These are phyloP conservation scores for Agelas oroides DNA, from an alignment of 37 sponge, comb jelly and placozoan species.

Conservation along the genomic window DNA sequence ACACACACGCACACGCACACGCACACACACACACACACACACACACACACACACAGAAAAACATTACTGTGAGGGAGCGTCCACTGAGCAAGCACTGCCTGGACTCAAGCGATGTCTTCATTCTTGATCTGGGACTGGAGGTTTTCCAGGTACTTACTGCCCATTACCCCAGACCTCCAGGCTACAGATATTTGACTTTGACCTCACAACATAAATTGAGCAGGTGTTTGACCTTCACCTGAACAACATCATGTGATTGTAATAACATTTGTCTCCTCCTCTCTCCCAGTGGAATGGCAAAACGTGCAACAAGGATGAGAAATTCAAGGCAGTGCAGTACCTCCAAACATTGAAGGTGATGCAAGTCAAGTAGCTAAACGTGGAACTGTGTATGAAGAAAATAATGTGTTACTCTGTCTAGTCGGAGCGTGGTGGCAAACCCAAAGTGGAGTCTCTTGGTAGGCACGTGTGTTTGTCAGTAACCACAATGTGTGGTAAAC, in stretches of 20 bases:
- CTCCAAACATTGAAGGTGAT: slow-evolving; percentile 81
- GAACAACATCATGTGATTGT: background rate
- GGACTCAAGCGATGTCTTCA: slow-evolving; percentile 92
- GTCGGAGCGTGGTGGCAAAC: slow-evolving; percentile 83
- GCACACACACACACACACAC: background rate
- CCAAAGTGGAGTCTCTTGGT: slow-evolving; percentile 76
- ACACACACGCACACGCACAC: background rate
- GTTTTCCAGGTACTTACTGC: slow-evolving; percentile 77
- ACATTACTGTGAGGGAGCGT: slow-evolving; percentile 63
- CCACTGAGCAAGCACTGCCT: slow-evolving; percentile 69
- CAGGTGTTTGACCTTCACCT: too few relatives aligned
- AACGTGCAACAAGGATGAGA: slow-evolving; percentile 97
- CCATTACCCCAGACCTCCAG: background rate
- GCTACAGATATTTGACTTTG: background rate
- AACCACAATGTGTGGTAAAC: background rate
- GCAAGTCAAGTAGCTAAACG: background rate
- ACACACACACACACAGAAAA: slow-evolving; percentile 51
- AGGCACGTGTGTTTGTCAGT: background rate
- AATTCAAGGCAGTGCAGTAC: slow-evolving; percentile 93
- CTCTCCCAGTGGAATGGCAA: slow-evolving; percentile 88
- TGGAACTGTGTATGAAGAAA: background rate
- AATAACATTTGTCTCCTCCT: background rate
- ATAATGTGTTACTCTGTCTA: background rate
- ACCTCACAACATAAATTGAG: too few relatives aligned
- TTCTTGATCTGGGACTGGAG: slow-evolving; percentile 89